Conservation (phyloP, 2,113 vertebrate genomes). For the Aleadryas rufinucha region DNA sequence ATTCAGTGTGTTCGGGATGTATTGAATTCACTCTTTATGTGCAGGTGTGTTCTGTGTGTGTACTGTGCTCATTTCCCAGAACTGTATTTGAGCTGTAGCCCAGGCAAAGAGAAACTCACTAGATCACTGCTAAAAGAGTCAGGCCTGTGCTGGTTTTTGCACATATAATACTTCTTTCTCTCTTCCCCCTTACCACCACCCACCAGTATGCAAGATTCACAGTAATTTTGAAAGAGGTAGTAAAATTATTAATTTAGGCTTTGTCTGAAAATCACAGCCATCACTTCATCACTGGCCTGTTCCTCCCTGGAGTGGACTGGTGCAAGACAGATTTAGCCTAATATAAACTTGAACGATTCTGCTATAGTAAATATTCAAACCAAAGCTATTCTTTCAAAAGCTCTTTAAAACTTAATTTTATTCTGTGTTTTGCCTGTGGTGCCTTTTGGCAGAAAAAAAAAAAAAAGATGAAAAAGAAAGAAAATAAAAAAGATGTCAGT, state of each 20-base stretch:
- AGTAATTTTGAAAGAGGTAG: background rate
- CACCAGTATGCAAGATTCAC: background rate
- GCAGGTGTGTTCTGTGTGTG: background rate
- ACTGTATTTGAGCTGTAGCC: background rate
- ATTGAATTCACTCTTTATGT: background rate
- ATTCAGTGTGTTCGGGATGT: background rate
- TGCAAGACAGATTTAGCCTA: background rate
- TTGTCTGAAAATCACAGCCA: background rate
- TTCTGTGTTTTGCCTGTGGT: background rate
- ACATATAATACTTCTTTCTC: background rate
- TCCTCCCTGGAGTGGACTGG: background rate
- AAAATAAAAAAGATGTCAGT: background rate
- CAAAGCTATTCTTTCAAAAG: background rate
- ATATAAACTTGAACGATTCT: background rate
- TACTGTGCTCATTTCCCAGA: background rate
- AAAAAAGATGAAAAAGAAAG: background rate
- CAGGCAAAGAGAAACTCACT: background rate
- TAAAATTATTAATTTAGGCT: background rate
- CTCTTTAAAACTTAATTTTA: background rate
- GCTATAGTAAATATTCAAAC: background rate
- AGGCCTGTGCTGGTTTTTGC: background rate
- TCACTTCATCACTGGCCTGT: background rate
- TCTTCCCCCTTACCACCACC: background rate
- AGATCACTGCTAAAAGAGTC: background rate
- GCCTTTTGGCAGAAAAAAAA: background rate